phyloP scores from a whole-genome alignment of 2,113 vertebrate genomes.

The Promerops cafer region DNA sequence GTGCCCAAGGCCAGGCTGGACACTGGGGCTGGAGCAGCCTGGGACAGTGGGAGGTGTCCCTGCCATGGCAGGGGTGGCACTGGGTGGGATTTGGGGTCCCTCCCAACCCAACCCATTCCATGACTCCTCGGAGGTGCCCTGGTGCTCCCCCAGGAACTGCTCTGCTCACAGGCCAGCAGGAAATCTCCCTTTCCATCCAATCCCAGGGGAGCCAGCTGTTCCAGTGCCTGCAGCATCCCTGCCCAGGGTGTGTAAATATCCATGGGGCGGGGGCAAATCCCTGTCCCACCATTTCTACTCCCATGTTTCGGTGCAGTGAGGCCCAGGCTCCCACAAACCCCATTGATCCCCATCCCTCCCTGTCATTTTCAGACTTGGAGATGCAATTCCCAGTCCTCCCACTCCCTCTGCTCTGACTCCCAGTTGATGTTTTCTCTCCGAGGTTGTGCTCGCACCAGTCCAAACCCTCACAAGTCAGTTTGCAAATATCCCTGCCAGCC shows the following conservation, averaged over 20 bases:
- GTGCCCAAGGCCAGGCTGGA: neutral
- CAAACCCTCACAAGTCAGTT: neutral
- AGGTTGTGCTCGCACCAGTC: neutral
- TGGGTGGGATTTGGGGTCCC: accelerated
- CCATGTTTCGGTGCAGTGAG: accelerated
- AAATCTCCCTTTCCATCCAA: accelerated
- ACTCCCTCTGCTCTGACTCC: neutral
- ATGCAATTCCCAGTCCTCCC: neutral
- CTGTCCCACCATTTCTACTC: accelerated
- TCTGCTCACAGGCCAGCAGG: neutral
- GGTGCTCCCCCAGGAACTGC: neutral
- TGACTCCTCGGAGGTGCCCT: neutral
- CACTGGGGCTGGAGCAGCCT: neutral
- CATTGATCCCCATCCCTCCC: neutral
- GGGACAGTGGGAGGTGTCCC: neutral
- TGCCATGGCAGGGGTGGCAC: neutral
- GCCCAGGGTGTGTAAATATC: accelerated
- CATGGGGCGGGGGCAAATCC: accelerated
- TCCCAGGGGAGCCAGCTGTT: accelerated
- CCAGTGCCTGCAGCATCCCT: neutral
- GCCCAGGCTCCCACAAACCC: neutral
- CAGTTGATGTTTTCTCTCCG: neutral
- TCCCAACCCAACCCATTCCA: neutral
- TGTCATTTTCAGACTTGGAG: neutral
- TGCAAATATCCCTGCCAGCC: neutral